Evolutionary conservation across 2,113 vertebrate species (phyloP), one percentile per base, ranked within the genome.

Genomic region (Pholis gunnellus): DNA sequence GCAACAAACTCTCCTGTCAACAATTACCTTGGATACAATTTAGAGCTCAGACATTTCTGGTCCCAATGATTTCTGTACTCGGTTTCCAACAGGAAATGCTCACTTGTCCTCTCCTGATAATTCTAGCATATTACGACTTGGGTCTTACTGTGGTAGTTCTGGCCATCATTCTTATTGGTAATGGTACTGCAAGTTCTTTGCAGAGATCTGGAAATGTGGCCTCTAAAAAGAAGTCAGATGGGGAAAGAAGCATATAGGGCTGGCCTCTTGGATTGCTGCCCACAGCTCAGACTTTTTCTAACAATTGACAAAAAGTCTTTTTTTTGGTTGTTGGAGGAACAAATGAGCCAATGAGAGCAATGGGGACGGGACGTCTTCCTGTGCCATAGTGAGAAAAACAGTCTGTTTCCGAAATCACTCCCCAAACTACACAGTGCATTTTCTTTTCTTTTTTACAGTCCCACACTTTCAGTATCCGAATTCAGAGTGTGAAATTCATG

Each of bases 41-140:
- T 38, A 86, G 72, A 94, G 93, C 75, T 80, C 81, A 91, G 84
- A 42, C 87, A 80, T 72, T 86, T 81, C 88, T 95, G 94, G 95
- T 94, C 95, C 94, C 93, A 40, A 84, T 83, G 78, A 84, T 86
- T 20, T 80, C 67, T 46, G 9, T 61, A 67, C 70, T 72, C 71
- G 20, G 29, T 73, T 83, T 75, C 52, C n/a, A 50, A 86, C 80
- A 64, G 48, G 90, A 72, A 78, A 63, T 3, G 13, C 61, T 63
- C 67, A 61, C n/a, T 46, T 40, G 44, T 29, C 54, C 4, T 44
- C 31, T 31, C 27, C 25, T 34, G 50, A 17, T 18, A 6, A 34
- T 67, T n/a, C 17, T 20, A 71, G 8, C 65, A 57, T 64, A 56
- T 11, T 27, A 56, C 34, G 34, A 36, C 14, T 36, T 31, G 15